Evolutionary conservation across 2,888 invertebrate species (phyloP).

Genomic region (Ormia ochracea): DNA sequence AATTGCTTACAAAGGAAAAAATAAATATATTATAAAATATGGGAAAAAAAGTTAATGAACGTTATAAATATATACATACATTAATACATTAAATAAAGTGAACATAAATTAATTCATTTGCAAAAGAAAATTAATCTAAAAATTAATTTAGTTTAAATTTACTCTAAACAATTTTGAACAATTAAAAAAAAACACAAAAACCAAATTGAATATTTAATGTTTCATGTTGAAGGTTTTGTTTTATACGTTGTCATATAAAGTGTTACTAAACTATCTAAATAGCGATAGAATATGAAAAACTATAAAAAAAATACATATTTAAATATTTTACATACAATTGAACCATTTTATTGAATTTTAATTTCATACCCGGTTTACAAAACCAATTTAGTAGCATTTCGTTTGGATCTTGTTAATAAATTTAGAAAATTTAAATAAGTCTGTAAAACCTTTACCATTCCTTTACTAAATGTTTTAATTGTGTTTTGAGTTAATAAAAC

Average conservation of each 20-base stretch:
- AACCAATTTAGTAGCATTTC: background rate
- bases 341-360: background rate
- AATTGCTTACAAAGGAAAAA: slow-evolving; percentile 16
- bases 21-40: background rate
- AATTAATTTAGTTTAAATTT: slow-evolving; percentile 31
- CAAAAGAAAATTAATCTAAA: background rate
- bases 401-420: background rate
- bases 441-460: background rate
- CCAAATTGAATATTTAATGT: slow-evolving; percentile 13
- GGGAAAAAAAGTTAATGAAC: background rate
- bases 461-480: slow-evolving; percentile 1
- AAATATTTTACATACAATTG: slow-evolving; percentile 8
- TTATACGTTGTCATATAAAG: slow-evolving; percentile 31
- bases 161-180: slow-evolving; percentile 1
- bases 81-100: slow-evolving; percentile 13
- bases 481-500: slow-evolving; percentile 6
- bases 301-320: background rate
- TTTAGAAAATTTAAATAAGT: background rate
- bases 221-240: slow-evolving; percentile 22
- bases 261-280: background rate
- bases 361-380: background rate
- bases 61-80: slow-evolving; percentile 34
- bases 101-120: slow-evolving; percentile 25
- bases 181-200: background rate
- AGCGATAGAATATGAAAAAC: background rate